Evolutionary conservation across 2,797 vertebrate species (phyloP).

Genomic region (Petrocephalus sullivani): DNA sequence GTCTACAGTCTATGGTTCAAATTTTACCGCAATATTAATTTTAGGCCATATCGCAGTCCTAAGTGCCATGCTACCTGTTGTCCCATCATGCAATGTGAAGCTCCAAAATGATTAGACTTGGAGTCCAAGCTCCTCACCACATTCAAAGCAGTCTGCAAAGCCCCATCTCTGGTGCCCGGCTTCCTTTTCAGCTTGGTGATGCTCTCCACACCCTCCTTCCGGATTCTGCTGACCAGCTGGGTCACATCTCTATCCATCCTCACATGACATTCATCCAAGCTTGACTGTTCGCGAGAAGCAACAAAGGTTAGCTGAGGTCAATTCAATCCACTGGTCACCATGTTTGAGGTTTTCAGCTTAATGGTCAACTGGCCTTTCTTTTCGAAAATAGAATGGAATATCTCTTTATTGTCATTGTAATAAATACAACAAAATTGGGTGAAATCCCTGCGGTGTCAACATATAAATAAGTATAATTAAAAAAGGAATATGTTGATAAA

Average conservation of each 20-base stretch:
- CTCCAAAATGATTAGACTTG: background rate
- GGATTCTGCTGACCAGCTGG: conserved; percentile 57
- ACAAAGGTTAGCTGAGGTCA: background rate
- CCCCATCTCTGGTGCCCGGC: conserved; percentile 45
- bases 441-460: too few species aligned
- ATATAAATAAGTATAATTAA: too few species aligned
- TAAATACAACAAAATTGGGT: too few species aligned
- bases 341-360: background rate
- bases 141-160: background rate
- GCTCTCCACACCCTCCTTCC: conserved; percentile 54
- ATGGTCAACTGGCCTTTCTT: background rate
- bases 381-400: too few species aligned
- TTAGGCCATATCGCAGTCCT: too few species aligned
- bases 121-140: conserved; percentile 8
- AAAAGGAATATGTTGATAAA: too few species aligned
- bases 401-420: too few species aligned
- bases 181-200: conserved; percentile 61
- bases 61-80: background rate
- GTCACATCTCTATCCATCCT: conserved; percentile 57
- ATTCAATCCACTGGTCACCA: background rate
- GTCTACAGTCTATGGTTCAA: too few species aligned
- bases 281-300: conserved; percentile 46
- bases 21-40: too few species aligned
- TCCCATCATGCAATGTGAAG: background rate
- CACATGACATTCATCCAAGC: conserved; percentile 52